These are phyloP conservation scores for Scolopax rusticola DNA, from an alignment of 2,797 vertebrate species.

Conservation along the genomic window DNA sequence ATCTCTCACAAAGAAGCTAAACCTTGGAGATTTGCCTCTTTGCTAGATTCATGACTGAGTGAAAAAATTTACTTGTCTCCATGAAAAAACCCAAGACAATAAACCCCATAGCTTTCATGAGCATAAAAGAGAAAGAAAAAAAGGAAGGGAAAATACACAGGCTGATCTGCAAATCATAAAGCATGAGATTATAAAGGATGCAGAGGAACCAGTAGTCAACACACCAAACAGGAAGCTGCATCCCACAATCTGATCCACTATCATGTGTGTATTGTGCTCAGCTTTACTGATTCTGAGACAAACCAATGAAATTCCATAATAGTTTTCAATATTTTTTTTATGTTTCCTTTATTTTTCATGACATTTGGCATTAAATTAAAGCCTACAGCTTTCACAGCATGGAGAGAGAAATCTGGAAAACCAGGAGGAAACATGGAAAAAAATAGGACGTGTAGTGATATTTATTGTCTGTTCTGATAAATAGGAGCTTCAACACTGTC, in stretches of 20 bases:
- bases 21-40: slow-evolving; percentile 63
- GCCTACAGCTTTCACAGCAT: background rate
- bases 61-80: slow-evolving; percentile 11
- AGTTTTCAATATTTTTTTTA: background rate
- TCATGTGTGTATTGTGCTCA: background rate
- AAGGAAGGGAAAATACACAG: background rate
- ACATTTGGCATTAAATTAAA: background rate
- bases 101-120: background rate
- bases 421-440: background rate
- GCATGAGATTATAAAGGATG: background rate
- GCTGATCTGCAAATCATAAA: background rate
- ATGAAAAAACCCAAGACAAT: background rate
- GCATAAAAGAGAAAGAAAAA: background rate
- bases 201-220: background rate
- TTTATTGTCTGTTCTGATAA: background rate
- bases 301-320: background rate
- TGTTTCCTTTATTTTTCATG: background rate
- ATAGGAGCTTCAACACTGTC: background rate
- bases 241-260: background rate
- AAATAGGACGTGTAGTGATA: background rate
- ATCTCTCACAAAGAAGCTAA: slow-evolving; percentile 52
- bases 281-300: background rate
- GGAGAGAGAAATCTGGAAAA: background rate
- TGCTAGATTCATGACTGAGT: slow-evolving; percentile 34
- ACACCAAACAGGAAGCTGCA: background rate